Conservation (phyloP, 1,140 invertebrate species). For the Pogonomyrmex barbatus region DNA sequence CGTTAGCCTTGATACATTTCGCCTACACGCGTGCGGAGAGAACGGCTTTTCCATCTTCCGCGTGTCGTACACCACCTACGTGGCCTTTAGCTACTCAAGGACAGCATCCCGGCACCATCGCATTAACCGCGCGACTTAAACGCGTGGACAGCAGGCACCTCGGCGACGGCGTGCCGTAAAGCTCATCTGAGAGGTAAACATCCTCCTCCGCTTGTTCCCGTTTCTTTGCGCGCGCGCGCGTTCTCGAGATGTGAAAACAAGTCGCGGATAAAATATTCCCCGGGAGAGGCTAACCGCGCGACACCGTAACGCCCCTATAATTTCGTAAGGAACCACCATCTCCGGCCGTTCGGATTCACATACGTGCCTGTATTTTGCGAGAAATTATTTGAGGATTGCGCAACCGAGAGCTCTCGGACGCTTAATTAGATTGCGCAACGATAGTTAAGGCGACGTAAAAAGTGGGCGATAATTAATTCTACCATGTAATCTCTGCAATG, state of each 20-base stretch:
- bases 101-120: slow-evolving; percentile 73
- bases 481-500: slow-evolving; percentile 2
- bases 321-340: slow-evolving; percentile 20
- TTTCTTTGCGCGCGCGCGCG: slow-evolving; percentile 41
- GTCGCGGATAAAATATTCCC: slow-evolving; percentile 34
- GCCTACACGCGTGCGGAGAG: slow-evolving; percentile 80
- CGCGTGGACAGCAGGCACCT: slow-evolving; percentile 55
- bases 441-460: slow-evolving; percentile 43
- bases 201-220: slow-evolving; percentile 74
- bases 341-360: not conserved
- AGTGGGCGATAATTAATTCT: slow-evolving; percentile 56
- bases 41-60: slow-evolving; percentile 84
- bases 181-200: slow-evolving; percentile 71
- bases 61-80: slow-evolving; percentile 82
- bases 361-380: not conserved
- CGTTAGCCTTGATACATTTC: slow-evolving; percentile 85
- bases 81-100: slow-evolving; percentile 79
- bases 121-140: slow-evolving; percentile 50
- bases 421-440: slow-evolving; percentile 54
- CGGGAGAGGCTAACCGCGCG: not conserved
- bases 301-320: not conserved
- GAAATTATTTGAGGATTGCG: slow-evolving; percentile 37
- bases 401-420: slow-evolving; percentile 19
- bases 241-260: slow-evolving; percentile 43
- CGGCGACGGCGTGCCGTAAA: slow-evolving; percentile 60